A percentile compares a stretch with the other conserved stretches of the same genome.
Conservation (phyloP, 2,888 invertebrate genomes). For the Sesamia inferens region DNA sequence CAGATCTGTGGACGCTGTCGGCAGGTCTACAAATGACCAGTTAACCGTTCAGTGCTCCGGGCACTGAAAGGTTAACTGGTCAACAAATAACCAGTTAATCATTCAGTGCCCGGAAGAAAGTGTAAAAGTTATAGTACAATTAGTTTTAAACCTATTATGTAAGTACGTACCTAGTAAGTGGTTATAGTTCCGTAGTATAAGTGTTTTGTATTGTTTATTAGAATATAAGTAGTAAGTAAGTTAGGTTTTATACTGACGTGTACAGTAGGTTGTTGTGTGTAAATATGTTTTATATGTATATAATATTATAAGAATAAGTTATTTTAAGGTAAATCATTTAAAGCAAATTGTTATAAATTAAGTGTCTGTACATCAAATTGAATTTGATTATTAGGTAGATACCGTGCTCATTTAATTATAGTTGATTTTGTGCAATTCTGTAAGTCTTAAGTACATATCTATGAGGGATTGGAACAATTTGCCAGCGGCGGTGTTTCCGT, state of each 20-base stretch:
- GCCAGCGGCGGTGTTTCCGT: too few species aligned
- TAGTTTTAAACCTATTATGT: too few species aligned
- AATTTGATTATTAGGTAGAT: constrained; percentile 6
- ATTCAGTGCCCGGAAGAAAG: too few species aligned
- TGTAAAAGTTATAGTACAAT: too few species aligned
- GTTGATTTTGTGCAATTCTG: constrained; percentile 57
- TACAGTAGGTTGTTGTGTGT: background rate
- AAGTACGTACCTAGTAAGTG: too few species aligned
- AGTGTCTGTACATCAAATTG: background rate
- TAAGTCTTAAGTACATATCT: background rate
- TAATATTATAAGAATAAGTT: background rate
- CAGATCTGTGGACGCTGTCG: constrained; percentile 82
- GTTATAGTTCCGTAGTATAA: constrained; percentile 7
- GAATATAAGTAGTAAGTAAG: too few species aligned
- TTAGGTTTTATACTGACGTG: too few species aligned
- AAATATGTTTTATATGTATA: constrained; percentile 13
- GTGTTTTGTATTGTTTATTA: too few species aligned
- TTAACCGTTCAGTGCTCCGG: constrained; percentile 20
- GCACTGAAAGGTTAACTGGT: constrained; percentile 4
- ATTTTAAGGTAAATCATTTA: background rate
- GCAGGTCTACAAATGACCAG: constrained; percentile 66
- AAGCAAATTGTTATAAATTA: constrained; percentile 4
- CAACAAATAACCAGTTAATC: too few species aligned
- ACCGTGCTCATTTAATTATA: constrained; percentile 7
- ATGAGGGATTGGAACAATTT: too few species aligned